Base-by-base conservation (phyloP, 2,888 invertebrate species). In the Diploptera punctata region DNA sequence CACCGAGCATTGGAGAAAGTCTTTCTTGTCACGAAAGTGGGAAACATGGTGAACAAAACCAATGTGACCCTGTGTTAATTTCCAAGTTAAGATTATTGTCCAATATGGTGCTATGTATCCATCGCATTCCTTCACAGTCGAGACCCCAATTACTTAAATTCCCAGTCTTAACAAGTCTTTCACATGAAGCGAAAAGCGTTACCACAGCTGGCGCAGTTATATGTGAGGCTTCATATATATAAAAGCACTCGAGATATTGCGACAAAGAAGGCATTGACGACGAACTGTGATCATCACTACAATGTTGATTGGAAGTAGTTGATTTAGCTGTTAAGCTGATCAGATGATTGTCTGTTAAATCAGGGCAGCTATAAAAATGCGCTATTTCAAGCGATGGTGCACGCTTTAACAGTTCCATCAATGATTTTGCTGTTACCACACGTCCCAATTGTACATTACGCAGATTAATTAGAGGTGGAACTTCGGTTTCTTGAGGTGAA, bases 61-160 rank as follows among this genome's bases (percentile, higher is more conserved):
- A 84, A 71, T 84, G 84, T 2, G 82, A 81, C 10, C 82, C 83
- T 9, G 82, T 79, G 74, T 81, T 82, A 19, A 83, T 69, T 70
- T 84, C 81, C 24, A 84, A 78, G 44, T 83, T 81, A 18, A 82
- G 78, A 77, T 83, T 83, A 13, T 80, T 80, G 9, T 78, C 78
- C 4, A 79, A 77, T 9, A 82, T 74, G 4, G 81, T 81, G 33
- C 77, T 78, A 70, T 79, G 77, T 13, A 84, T 74, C 33, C 78
- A 79, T 67, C 77, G 76, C 1, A 82, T 79, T 24, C 82, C 81
- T 19, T 82, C 82, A 73, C 80, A 80, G 43, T 81, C 80, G 16
- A 82, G 77, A 9, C 80, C 81, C 83, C 83, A 84, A 73, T 83
- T 84, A 5, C 79, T 80, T n/a, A 84, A 76, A 71, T 84, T 83